Evolutionary conservation across 37 sponge, comb jelly and placozoan species (phyloP).

Genomic region (Tethya wilhelma): DNA sequence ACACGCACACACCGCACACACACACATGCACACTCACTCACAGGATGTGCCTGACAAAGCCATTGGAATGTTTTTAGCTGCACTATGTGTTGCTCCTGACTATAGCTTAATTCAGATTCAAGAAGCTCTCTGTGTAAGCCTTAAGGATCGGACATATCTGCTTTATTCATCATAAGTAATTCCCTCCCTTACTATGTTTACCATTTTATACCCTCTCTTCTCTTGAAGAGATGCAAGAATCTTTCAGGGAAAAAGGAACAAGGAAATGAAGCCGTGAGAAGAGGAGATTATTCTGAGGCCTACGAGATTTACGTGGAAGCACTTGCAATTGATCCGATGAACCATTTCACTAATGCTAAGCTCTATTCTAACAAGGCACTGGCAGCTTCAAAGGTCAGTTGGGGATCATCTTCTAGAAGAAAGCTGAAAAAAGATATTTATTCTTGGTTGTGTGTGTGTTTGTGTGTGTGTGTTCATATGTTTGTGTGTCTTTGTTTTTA

Average conservation of each 20-base stretch:
- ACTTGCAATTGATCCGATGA: conserved; percentile 85
- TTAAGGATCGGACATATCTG: conserved; percentile 59
- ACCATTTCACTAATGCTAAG: conserved; percentile 90
- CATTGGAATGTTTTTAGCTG: neutral
- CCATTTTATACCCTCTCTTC: neutral
- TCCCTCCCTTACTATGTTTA: neutral
- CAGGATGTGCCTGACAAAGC: conserved; percentile 92
- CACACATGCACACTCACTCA: neutral
- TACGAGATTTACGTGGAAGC: conserved; percentile 84
- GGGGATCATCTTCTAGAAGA: neutral
- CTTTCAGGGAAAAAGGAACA: conserved; percentile 86
- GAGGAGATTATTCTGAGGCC: conserved; percentile 67
- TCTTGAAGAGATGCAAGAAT: conserved; percentile 75
- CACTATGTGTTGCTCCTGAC: neutral
- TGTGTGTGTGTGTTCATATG: neutral
- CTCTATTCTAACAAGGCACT: conserved; percentile 93
- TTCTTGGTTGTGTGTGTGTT: too few relatives aligned
- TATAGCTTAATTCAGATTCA: conserved; percentile 51
- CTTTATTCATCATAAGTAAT: neutral
- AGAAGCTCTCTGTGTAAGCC: conserved; percentile 78
- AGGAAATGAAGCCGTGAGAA: conserved; percentile 80
- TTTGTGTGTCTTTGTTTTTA: neutral
- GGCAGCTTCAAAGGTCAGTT: conserved; percentile 76
- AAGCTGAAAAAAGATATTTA: too few relatives aligned
- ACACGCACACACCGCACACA: neutral